Conservation (phyloP, 2,113 vertebrate genomes). For the Lates calcarifer region DNA sequence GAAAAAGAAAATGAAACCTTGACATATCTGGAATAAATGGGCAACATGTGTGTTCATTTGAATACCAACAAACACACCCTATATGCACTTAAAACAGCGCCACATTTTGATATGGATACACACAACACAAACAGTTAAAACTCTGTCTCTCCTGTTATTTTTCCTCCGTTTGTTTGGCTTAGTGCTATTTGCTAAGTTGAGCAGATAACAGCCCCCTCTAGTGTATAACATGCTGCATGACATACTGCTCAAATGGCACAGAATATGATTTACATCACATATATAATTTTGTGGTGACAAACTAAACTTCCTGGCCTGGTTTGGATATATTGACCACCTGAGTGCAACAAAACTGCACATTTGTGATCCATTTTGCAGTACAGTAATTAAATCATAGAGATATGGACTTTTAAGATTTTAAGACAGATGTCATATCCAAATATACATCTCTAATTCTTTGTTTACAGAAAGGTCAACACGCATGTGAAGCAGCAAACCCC, state of each 20-base stretch:
- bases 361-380: neutral
- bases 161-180: neutral
- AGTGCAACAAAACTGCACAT: neutral
- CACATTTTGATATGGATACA: neutral
- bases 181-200: constrained; percentile 7
- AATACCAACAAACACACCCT: constrained; percentile 15
- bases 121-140: neutral
- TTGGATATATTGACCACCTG: no score
- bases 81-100: constrained; percentile 6
- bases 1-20: constrained; percentile 82
- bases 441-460: neutral
- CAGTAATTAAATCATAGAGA: neutral
- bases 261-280: no score
- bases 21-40: constrained; percentile 82
- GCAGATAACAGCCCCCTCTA: constrained; percentile 48
- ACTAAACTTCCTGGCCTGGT: neutral
- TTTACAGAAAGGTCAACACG: neutral
- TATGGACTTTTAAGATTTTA: neutral
- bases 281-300: neutral
- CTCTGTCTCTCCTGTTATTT: neutral
- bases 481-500: neutral
- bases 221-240: constrained; percentile 31
- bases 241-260: neutral
- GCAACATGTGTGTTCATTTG: constrained; percentile 72
- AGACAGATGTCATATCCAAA: neutral